phyloP scores from a whole-genome alignment of 2,797 vertebrate genomes.

The Dipus sagitta region DNA sequence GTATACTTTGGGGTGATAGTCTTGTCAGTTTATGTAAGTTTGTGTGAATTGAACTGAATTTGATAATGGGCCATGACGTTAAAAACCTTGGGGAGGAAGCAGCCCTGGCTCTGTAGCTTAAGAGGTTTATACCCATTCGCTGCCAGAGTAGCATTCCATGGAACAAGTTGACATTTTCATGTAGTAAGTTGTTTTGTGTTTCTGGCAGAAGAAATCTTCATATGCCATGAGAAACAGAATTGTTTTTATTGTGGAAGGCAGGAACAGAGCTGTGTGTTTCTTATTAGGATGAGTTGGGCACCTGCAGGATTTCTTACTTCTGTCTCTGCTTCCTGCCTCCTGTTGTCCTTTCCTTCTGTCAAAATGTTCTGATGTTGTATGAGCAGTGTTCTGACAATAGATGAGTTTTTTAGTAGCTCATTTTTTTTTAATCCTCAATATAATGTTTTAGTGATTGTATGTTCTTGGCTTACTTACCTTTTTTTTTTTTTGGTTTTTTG shows the following conservation, averaged over 20 bases:
- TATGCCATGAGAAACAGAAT: constrained; percentile 50
- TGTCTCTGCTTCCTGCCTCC: constrained; percentile 68
- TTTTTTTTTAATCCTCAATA: constrained; percentile 50
- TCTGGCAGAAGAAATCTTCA: constrained; percentile 59
- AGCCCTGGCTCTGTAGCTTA: constrained; percentile 72
- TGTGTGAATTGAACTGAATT: constrained; percentile 65
- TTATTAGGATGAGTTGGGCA: constrained; percentile 20
- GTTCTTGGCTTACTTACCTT: constrained; percentile 67
- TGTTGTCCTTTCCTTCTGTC: constrained; percentile 65
- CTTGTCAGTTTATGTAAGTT: constrained; percentile 57
- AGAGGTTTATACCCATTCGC: constrained; percentile 72
- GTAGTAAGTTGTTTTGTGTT: constrained; percentile 70
- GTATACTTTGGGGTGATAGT: constrained; percentile 24
- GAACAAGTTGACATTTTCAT: constrained; percentile 73
- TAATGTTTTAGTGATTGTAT: constrained; percentile 56
- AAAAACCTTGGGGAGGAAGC: constrained; percentile 76
- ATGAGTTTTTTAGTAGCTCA: constrained; percentile 48
- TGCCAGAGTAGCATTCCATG: constrained; percentile 65
- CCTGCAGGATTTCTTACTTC: constrained; percentile 71
- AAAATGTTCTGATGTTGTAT: constrained; percentile 58
- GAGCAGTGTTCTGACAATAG: constrained; percentile 62
- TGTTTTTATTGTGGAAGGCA: constrained; percentile 64
- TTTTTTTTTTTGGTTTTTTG: not conserved
- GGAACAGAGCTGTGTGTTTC: constrained; percentile 63
- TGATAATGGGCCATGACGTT: constrained; percentile 38